Percentiles rank a stretch among this genome's conserved stretches.
phyloP scores from a whole-genome alignment of 2,113 vertebrate species.

The Myiopsitta monachus region DNA sequence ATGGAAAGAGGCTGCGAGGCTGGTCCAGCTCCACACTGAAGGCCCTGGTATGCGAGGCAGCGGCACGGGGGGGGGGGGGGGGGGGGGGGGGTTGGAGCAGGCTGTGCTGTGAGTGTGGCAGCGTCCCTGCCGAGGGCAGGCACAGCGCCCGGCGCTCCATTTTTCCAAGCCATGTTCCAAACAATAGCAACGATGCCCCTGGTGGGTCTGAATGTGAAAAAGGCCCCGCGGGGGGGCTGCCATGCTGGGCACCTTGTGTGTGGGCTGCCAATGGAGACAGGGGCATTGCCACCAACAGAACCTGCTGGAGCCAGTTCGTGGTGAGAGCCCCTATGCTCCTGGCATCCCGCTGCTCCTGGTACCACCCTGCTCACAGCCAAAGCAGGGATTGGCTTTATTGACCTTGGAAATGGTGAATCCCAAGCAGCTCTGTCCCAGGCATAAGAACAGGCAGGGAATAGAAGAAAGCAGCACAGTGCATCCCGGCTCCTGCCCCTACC shows the following conservation, averaged over 20 bases:
- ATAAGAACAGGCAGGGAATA: neutral
- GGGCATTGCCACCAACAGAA: neutral
- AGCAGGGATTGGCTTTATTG: neutral
- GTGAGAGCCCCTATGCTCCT: neutral
- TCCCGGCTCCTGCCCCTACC: neutral
- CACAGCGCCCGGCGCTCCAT: slow-evolving; percentile 31
- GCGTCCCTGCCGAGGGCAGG: slow-evolving; percentile 23
- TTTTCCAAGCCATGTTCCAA: slow-evolving; percentile 33
- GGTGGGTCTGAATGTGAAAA: slow-evolving; percentile 29
- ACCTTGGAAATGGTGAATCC: fast-evolving
- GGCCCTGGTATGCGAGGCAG: neutral
- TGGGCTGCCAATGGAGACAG: slow-evolving; percentile 9
- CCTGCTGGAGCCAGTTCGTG: neutral
- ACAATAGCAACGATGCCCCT: slow-evolving; percentile 29
- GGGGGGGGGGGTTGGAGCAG: no score
- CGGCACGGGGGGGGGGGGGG: neutral
- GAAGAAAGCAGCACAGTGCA: neutral
- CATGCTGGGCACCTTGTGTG: slow-evolving; percentile 45
- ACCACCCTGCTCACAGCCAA: neutral
- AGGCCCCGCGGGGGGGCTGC: neutral
- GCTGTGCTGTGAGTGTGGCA: neutral
- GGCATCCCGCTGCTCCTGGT: neutral
- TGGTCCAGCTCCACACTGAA: neutral
- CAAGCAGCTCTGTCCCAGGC: neutral
- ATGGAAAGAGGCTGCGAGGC: neutral